phyloP scores from a whole-genome alignment of 2,113 vertebrate genomes.

The Pithys albifrons region DNA sequence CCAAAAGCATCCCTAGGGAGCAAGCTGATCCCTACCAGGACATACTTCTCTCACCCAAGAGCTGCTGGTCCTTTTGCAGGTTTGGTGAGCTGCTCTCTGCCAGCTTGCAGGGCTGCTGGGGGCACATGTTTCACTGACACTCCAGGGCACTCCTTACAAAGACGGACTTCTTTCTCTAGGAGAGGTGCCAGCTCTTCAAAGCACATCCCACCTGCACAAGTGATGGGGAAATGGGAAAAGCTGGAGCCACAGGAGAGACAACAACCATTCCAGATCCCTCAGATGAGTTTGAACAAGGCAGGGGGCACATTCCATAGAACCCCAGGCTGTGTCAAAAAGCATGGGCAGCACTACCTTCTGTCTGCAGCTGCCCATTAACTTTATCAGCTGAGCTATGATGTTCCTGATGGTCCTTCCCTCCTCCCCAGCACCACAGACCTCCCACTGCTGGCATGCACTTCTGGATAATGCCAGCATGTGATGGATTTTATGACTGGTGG shows the following conservation, averaged over 20 bases:
- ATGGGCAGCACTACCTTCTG: background rate
- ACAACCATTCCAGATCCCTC: fast-evolving
- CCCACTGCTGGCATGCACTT: background rate
- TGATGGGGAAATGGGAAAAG: fast-evolving
- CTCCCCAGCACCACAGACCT: background rate
- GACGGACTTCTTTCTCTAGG: background rate
- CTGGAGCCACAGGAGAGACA: background rate
- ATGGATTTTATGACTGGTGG: background rate
- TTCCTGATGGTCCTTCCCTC: background rate
- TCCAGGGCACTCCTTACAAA: too few species aligned
- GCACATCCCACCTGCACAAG: background rate
- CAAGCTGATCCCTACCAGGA: background rate
- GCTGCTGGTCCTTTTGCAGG: fast-evolving
- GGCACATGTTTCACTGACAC: fast-evolving
- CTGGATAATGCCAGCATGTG: background rate
- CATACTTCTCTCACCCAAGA: fast-evolving
- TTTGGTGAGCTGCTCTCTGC: background rate
- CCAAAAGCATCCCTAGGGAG: background rate
- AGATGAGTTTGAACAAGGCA: background rate
- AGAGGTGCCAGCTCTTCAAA: background rate
- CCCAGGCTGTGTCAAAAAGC: background rate
- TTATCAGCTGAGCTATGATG: background rate
- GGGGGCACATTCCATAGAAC: fast-evolving
- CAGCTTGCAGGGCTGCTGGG: fast-evolving
- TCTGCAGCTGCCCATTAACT: background rate